Percentiles rank a stretch among this genome's conserved stretches.
These are phyloP conservation scores for Notocelia uddmanniana DNA, from an alignment of 2,888 invertebrate genomes.

Conservation along the genomic window DNA sequence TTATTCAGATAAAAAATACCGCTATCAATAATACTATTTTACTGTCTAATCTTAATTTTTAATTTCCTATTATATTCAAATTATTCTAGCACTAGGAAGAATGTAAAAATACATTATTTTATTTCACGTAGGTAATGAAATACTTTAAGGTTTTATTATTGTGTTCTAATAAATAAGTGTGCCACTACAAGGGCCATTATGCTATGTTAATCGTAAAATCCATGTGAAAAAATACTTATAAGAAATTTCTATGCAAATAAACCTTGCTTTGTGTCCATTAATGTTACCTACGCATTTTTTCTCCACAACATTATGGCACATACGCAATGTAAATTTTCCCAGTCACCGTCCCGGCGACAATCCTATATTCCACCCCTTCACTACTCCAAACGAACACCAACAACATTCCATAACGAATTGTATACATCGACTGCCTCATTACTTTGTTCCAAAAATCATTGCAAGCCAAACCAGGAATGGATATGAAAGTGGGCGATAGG, in stretches of 20 bases:
- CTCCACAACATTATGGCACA: conserved; percentile 55
- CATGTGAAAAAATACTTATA: too few relatives aligned
- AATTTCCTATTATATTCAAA: too few relatives aligned
- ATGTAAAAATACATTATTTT: too few relatives aligned
- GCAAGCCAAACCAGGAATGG: conserved; percentile 56
- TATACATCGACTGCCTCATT: conserved; percentile 53
- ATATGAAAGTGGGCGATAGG: conserved; percentile 40
- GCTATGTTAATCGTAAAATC: too few relatives aligned
- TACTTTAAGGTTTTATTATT: too few relatives aligned
- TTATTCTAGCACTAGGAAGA: too few relatives aligned
- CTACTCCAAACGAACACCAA: conserved; percentile 45
- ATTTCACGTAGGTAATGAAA: too few relatives aligned
- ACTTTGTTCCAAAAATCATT: background rate
- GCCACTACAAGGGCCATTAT: too few relatives aligned
- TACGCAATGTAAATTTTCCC: conserved; percentile 71
- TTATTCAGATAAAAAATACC: too few relatives aligned
- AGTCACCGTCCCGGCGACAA: conserved; percentile 83
- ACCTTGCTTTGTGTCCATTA: background rate
- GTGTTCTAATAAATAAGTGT: too few relatives aligned
- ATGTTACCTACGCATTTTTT: conserved; percentile 60
- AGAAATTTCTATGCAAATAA: background rate
- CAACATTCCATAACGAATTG: conserved; percentile 16
- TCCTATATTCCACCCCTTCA: conserved; percentile 69
- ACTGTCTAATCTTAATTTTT: too few relatives aligned
- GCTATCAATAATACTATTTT: too few relatives aligned